These are phyloP conservation scores for Drosophila virilis DNA, from an alignment of 1,140 invertebrate species.

Conservation along the genomic window DNA sequence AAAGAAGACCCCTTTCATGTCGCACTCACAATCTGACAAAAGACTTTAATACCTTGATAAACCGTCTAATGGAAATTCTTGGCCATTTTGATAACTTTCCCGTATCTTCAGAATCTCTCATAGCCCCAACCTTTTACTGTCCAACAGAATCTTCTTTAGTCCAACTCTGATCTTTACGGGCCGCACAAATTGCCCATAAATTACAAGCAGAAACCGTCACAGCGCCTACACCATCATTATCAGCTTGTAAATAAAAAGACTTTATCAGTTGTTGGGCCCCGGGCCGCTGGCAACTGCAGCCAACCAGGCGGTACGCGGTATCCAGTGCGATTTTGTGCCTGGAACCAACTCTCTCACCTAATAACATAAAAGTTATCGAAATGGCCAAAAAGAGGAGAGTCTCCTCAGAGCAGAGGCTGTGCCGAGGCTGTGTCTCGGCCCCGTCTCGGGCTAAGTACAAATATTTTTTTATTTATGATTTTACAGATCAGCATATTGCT, in stretches of 20 bases:
- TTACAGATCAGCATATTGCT: constrained; percentile 83
- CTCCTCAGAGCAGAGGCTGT: constrained; percentile 12
- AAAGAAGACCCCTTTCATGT: background rate
- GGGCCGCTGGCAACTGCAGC: constrained; percentile 28
- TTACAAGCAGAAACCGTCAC: constrained; percentile 58
- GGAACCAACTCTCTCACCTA: constrained; percentile 76
- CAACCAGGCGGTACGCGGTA: constrained; percentile 3
- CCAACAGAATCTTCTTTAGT: too few species aligned
- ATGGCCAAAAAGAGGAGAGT: constrained; percentile 30
- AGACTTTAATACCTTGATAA: background rate
- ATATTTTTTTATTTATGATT: constrained; percentile 83
- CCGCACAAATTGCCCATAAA: constrained; percentile 71
- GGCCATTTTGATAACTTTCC: background rate
- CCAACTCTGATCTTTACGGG: background rate
- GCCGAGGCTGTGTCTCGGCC: constrained; percentile 1
- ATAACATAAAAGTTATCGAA: constrained; percentile 78
- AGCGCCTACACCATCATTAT: constrained; percentile 81
- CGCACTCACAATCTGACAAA: too few species aligned
- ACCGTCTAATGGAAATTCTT: background rate
- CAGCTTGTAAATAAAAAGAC: constrained; percentile 83
- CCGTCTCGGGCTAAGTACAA: constrained; percentile 60
- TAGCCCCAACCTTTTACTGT: background rate
- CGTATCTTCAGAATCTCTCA: background rate
- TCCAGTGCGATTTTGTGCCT: constrained; percentile 35
- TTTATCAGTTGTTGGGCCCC: constrained; percentile 77